Base-by-base conservation (phyloP, 2,797 vertebrate genomes). In the Urosaurus nigricauda region DNA sequence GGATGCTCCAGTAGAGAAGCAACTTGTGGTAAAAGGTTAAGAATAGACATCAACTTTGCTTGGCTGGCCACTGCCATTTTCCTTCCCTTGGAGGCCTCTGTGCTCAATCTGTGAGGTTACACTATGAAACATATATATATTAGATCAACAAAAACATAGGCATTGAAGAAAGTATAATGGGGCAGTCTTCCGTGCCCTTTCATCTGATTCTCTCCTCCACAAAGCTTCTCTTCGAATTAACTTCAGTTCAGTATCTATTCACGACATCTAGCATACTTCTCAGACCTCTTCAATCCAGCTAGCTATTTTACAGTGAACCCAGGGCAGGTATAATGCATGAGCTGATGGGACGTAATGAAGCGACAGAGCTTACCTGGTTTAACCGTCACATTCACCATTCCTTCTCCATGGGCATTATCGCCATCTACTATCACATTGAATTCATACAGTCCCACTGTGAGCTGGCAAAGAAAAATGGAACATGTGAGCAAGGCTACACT, bases 301-400 rank as follows among this genome's bases (percentile, higher is more conserved):
- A 21, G 1, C 7, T 56, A 16, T 37, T 7, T 4, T 29, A 29
- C 32, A 74, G 29, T 3, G 5, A 83, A 9, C 14, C 32, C 32
- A 29, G 60, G n/a, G 43, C 53, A 79, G 2, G 19, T 4, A 51
- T 40, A 11, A 2, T 11, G 37, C 32, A 14, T 19, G 87, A 79
- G 1, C 1, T 3, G 79, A 80, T 43, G 32, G 63, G 65, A 88
- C 17, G 65, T 1, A 16, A 63, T 60, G 16, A 0, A 65, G 9
- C 71, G 70, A 83, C 0, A 90, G 63, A 74, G 93, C 96, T 96
- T 95, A 99, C 99, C 98, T 97, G 99, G 98, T 93, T 98, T 99
- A 84, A 99, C 99, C 0, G 98, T 99, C 21, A 99, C 98, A 1
- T 99, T 99, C 94, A 99, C 98, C 0, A 98, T 98, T 90, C 98